Evolutionary conservation across 2,113 vertebrate genomes (phyloP).

Genomic region (Anser cygnoides): DNA sequence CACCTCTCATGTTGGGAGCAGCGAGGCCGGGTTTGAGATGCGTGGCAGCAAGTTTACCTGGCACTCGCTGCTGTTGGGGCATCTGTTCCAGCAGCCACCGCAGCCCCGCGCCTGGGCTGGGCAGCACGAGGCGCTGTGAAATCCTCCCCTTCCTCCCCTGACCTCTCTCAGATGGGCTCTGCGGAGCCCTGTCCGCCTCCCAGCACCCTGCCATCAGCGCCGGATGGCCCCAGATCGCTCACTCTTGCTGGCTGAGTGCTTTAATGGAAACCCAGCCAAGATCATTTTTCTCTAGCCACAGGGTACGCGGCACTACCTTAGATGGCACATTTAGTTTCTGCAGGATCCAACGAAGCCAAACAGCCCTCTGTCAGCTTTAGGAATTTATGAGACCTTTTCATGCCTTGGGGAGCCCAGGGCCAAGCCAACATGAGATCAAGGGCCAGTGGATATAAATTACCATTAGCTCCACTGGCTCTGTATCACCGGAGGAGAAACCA

Average conservation of each 20-base stretch:
- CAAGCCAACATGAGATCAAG: not conserved
- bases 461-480: rapidly evolving
- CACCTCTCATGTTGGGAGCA: rapidly evolving
- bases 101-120: not conserved
- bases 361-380: not conserved
- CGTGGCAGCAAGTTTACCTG: rapidly evolving
- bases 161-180: not conserved
- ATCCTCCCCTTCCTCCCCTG: not conserved
- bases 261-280: not conserved
- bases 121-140: not conserved
- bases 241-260: not conserved
- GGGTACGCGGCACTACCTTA: not conserved
- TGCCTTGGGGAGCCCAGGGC: not conserved
- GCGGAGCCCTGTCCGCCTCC: not conserved
- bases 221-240: not conserved
- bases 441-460: not conserved
- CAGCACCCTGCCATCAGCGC: rapidly evolving
- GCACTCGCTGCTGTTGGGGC: not conserved
- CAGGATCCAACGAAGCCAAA: not conserved
- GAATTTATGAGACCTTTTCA: not conserved
- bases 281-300: not conserved
- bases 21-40: rapidly evolving
- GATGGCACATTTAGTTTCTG: not conserved
- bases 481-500: not conserved
- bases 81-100: not conserved